Evolutionary conservation across 2,888 invertebrate species (phyloP).

Genomic region (Lasiommata megera): DNA sequence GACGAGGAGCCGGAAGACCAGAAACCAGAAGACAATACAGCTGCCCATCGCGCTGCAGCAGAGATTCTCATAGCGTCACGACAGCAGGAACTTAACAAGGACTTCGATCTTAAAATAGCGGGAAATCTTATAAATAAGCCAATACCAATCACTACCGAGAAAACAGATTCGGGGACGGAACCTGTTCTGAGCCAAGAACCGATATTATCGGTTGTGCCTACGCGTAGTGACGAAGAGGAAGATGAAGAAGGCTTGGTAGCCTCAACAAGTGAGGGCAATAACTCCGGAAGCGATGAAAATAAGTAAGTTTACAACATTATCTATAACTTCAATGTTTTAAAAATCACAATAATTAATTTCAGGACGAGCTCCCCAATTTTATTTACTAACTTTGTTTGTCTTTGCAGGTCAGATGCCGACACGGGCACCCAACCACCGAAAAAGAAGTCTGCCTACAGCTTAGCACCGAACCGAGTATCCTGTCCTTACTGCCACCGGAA

Average conservation of each 20-base stretch:
- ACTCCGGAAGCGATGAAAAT: slow-evolving; percentile 91
- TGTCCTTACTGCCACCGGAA: slow-evolving; percentile 96
- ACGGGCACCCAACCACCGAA: slow-evolving; percentile 83
- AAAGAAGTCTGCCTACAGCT: slow-evolving; percentile 96
- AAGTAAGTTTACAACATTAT: slow-evolving; percentile 75
- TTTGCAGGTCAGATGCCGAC: slow-evolving; percentile 85
- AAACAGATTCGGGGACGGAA: slow-evolving; percentile 70
- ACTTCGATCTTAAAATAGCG: slow-evolving; percentile 78
- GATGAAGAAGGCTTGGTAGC: slow-evolving; percentile 91
- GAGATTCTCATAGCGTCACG: slow-evolving; percentile 79
- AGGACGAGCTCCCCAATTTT: too few species aligned
- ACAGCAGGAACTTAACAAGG: slow-evolving; percentile 71
- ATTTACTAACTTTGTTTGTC: slow-evolving; percentile 13
- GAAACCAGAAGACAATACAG: slow-evolving; percentile 60
- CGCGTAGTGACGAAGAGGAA: slow-evolving; percentile 83
- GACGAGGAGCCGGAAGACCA: slow-evolving; percentile 81
- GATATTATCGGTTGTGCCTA: slow-evolving; percentile 85
- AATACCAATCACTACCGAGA: slow-evolving; percentile 42
- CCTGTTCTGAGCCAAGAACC: slow-evolving; percentile 83
- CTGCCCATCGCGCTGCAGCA: slow-evolving; percentile 80
- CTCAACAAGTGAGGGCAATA: slow-evolving; percentile 91
- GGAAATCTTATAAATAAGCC: slow-evolving; percentile 82
- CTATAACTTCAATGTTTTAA: not conserved
- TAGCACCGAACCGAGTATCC: slow-evolving; percentile 95
- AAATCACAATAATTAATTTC: too few species aligned